Evolutionary conservation across 2,797 vertebrate species (phyloP), one percentile per base, ranked within the genome.

Genomic region (Enteromius mattozi): DNA sequence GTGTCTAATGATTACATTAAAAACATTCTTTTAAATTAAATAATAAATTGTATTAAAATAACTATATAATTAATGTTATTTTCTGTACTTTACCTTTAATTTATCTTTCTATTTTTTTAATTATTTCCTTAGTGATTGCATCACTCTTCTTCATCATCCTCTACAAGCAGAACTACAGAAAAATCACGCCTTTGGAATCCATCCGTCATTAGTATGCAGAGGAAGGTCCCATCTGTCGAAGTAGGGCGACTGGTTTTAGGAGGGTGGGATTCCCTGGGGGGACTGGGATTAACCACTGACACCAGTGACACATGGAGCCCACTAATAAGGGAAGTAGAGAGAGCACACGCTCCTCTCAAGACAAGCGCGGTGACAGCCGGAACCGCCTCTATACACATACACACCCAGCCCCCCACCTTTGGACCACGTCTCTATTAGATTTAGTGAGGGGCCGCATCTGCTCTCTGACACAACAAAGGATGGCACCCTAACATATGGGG

Each of bases 361-460:
- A 92, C 90, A 88, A 89, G 84, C 61, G 35, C 71, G 85, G 86
- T 81, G 85, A 85, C 47, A 76, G 89, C 86, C 87, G 88, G 89
- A 83, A 85, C 83, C 80, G 72, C 85, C 89, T 86, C 72, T 24
- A 76, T 40, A 59, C 40, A 80, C 59, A 3, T 49, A 78, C 71
- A 86, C 75, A 61, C 78, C 78, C 80, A 76, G 84, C 66, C 59
- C 88, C 86, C 86, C 83, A 35, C 51, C 85, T 70, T 82, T 85
- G 40, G 51, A 54, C 76, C 51, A 87, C 85, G 69, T 93, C 92
- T 93, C 94, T 94, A 95, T 95, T 95, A 94, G 93, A 95, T 95
- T 95, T 95, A 92, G 89, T 93, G 92, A 88, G 87, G 86, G 92
- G 93, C 88, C 94, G 92, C 95, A 95, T 95, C 94, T 95, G 95